Evolutionary conservation across 2,113 vertebrate genomes (phyloP).

Genomic region (Anarrhichthys ocellatus): DNA sequence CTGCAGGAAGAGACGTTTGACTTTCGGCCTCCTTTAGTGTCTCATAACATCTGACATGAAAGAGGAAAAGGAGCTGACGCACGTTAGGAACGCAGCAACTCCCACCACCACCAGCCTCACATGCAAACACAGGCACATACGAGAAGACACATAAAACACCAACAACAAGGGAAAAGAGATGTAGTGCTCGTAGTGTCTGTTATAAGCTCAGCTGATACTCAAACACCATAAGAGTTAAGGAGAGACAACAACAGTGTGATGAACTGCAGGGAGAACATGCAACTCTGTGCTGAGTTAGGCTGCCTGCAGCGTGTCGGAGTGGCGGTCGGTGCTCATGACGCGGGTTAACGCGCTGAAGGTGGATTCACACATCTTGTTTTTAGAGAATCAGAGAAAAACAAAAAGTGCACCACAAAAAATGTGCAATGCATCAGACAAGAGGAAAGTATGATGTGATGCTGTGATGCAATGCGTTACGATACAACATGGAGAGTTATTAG

Average conservation of each 20-base stretch:
- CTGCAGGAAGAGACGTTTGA: background rate
- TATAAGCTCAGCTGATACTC: background rate
- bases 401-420: background rate
- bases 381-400: background rate
- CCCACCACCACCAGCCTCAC: background rate
- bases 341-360: constrained; percentile 11
- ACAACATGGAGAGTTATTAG: no score
- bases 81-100: constrained; percentile 8
- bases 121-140: background rate
- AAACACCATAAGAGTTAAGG: background rate
- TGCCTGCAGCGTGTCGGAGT: constrained; percentile 16
- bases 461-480: no score
- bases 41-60: constrained; percentile 25
- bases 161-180: background rate
- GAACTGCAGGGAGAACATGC: background rate
- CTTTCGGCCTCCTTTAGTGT: constrained; percentile 18
- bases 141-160: background rate
- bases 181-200: background rate
- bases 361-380: constrained; percentile 4
- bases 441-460: no score
- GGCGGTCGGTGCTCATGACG: background rate
- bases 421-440: no score
- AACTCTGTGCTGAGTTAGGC: background rate
- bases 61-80: constrained; percentile 22
- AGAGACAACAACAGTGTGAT: background rate